Evolutionary conservation across 2,797 vertebrate genomes (phyloP).

Genomic region (Acrocephalus scirpaceus): DNA sequence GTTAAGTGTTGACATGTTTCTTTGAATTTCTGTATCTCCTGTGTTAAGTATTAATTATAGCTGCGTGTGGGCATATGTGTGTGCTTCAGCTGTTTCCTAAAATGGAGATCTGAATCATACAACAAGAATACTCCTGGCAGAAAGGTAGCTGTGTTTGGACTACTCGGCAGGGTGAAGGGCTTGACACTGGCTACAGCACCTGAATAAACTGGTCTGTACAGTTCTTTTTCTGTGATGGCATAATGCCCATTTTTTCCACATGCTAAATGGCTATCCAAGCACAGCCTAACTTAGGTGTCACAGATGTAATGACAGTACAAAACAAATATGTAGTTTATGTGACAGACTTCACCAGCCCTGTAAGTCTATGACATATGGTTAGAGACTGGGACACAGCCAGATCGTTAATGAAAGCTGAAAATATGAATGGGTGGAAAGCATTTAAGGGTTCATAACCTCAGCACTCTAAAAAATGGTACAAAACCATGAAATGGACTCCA

Average conservation of each 20-base stretch:
- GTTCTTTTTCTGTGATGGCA: neutral
- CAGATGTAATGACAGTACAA: neutral
- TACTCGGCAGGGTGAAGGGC: neutral
- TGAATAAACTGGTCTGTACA: neutral
- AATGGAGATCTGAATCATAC: neutral
- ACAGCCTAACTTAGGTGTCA: neutral
- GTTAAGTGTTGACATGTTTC: neutral
- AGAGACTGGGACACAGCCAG: neutral
- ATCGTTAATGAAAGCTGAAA: neutral
- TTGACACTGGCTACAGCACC: neutral
- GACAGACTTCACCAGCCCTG: neutral
- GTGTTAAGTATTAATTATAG: conserved; percentile 17
- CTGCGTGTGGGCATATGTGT: neutral
- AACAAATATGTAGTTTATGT: neutral
- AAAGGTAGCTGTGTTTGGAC: neutral
- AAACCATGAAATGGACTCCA: neutral
- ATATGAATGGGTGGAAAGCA: neutral
- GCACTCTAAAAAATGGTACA: neutral
- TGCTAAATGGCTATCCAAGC: neutral
- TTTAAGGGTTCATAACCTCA: neutral
- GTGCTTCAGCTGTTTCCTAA: neutral
- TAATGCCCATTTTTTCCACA: neutral
- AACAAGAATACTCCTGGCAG: neutral
- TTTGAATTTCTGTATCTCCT: neutral
- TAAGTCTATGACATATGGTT: neutral